Percentiles rank a stretch among this genome's conserved stretches.
Evolutionary conservation across 2,888 invertebrate genomes (phyloP).

Genomic region (Dusona sp.): DNA sequence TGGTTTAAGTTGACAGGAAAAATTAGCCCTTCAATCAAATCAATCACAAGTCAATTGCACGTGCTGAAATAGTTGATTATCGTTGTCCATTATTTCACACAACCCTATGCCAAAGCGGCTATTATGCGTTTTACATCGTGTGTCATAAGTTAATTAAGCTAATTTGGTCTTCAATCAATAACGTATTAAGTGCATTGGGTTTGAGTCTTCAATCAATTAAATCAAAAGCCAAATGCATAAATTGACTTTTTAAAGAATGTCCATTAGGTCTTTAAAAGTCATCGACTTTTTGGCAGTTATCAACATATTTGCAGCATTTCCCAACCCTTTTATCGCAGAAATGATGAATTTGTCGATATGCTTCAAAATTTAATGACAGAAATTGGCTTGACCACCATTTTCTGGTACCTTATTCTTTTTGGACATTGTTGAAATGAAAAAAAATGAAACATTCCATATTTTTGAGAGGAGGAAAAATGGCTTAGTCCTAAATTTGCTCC

Average conservation of each 20-base stretch:
- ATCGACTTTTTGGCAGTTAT: not conserved
- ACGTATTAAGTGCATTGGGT: not conserved
- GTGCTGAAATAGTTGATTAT: not conserved
- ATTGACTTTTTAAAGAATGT: not conserved
- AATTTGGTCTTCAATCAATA: too few species aligned
- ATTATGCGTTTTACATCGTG: not conserved
- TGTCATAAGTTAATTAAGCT: not conserved
- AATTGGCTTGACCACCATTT: not conserved
- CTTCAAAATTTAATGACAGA: not conserved
- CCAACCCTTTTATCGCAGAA: too few species aligned
- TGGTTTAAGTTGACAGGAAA: too few species aligned
- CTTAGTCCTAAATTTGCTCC: not conserved
- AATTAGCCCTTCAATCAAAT: not conserved
- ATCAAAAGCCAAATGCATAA: not conserved
- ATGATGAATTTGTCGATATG: not conserved
- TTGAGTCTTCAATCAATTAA: not conserved
- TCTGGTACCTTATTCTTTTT: not conserved
- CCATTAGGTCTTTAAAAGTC: not conserved
- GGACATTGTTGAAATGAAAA: too few species aligned
- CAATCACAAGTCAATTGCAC: not conserved
- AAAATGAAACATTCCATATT: not conserved
- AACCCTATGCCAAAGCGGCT: not conserved
- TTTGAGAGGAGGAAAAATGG: not conserved
- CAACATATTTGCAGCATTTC: not conserved
- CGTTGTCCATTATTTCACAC: too few species aligned